Evolutionary conservation across 2,888 invertebrate species (phyloP).

Genomic region (Synergus umbraculus): DNA sequence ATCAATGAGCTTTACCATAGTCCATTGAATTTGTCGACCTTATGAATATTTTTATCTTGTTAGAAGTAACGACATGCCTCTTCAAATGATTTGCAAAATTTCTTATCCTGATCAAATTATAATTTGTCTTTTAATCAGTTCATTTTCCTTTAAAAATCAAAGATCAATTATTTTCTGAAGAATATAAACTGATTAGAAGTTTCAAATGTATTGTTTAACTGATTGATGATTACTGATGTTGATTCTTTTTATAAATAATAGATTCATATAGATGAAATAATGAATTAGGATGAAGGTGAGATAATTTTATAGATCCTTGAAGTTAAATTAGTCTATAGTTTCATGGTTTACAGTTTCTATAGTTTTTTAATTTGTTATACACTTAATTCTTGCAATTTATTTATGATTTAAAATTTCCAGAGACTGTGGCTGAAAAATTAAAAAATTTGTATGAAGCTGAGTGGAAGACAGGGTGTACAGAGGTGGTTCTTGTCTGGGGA

Average conservation of each 20-base stretch:
- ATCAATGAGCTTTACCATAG: constrained; percentile 49
- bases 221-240: too few species aligned
- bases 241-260: background rate
- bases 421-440: background rate
- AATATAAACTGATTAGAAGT: background rate
- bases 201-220: background rate
- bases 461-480: constrained; percentile 64
- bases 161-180: background rate
- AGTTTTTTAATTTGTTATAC: background rate
- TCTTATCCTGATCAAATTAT: background rate
- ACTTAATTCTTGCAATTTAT: background rate
- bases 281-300: background rate
- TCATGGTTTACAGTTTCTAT: background rate
- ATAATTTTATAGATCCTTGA: background rate
- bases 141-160: background rate
- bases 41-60: constrained; percentile 48
- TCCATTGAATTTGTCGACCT: constrained; percentile 46
- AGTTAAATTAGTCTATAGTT: background rate
- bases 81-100: background rate
- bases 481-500: constrained; percentile 72
- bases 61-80: constrained; percentile 29
- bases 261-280: background rate
- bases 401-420: background rate
- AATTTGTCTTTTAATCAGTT: background rate
- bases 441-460: constrained; percentile 57